A percentile compares a stretch with the other conserved stretches of the same genome.
Evolutionary conservation across 2,113 vertebrate species (phyloP).

Genomic region (Eclectus roratus): DNA sequence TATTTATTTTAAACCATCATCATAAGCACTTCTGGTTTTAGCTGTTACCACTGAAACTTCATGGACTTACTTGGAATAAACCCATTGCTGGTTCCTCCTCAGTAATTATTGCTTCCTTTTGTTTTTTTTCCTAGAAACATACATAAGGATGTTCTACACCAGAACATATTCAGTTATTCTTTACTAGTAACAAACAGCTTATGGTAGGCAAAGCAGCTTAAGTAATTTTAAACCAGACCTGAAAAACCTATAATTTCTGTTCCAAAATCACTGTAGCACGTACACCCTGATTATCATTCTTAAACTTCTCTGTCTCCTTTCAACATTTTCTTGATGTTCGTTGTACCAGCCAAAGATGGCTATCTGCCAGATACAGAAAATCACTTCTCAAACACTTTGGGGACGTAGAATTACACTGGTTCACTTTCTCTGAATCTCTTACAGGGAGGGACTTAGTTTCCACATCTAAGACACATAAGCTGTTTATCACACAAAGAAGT

Average conservation of each 20-base stretch:
- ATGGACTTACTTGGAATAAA: neutral
- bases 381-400: neutral
- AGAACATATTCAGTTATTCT: neutral
- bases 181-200: neutral
- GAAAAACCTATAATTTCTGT: neutral
- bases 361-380: neutral
- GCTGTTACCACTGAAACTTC: neutral
- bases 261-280: neutral
- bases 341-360: neutral
- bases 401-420: neutral
- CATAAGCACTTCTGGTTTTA: neutral
- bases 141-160: neutral
- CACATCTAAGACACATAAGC: neutral
- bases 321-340: neutral
- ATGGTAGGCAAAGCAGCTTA: neutral
- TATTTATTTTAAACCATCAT: neutral
- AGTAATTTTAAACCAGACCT: neutral
- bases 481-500: slow-evolving; percentile 4
- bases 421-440: neutral
- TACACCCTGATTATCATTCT: neutral
- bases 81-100: neutral
- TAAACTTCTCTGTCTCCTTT: neutral
- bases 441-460: neutral
- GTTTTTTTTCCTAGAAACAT: neutral
- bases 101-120: neutral